Base-by-base conservation (phyloP, 2,113 vertebrate species). In the Ageneiosus marmoratus region DNA sequence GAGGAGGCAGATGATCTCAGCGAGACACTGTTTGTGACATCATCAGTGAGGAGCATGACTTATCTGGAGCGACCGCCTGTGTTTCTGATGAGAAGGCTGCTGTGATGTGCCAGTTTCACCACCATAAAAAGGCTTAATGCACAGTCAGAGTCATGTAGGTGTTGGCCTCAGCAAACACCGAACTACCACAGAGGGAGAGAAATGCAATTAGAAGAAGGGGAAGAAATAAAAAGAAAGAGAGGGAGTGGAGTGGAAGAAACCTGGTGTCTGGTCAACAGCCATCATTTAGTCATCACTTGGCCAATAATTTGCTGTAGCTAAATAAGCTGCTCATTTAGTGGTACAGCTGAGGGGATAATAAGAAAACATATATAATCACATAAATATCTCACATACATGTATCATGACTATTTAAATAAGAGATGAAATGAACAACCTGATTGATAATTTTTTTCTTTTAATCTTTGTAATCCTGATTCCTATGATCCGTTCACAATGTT, bases 11-110 rank as follows among this genome's bases (percentile, higher is more conserved):
- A 74, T 58, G 80, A 81, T 46, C 80, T 84, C 48, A 65, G 79
- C 56, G 75, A 85, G 81, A 70, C 50, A 69, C 60, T 86, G 88
- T 86, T 83, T 89, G 82, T 87, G 86, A 86, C 89, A 90, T 86
- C 89, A 91, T 91, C 86, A 80, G 46, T 53, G 81, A 89, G 80
- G 87, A 88, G 85, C 79, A 27, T 87, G 91, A 89, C 91, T 91
- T 91, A 91, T 93, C 89, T 89, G 72, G 46, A 51, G 27, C 87
- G 82, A 78, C 83, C 22, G 84, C 87, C 80, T 72, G 79, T 87
- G 88, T 88, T 90, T 83, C 82, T 83, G 85, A 88, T 88, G 87
- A 89, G 86, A 85, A 72, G 82, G 86, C n/a, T 53, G 81, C 67
- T 80, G 60, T 87, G 81, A 87, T 88, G 77, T 87, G 87, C 81